phyloP scores from a whole-genome alignment of 2,888 invertebrate species.

The Sinelater perroti region DNA sequence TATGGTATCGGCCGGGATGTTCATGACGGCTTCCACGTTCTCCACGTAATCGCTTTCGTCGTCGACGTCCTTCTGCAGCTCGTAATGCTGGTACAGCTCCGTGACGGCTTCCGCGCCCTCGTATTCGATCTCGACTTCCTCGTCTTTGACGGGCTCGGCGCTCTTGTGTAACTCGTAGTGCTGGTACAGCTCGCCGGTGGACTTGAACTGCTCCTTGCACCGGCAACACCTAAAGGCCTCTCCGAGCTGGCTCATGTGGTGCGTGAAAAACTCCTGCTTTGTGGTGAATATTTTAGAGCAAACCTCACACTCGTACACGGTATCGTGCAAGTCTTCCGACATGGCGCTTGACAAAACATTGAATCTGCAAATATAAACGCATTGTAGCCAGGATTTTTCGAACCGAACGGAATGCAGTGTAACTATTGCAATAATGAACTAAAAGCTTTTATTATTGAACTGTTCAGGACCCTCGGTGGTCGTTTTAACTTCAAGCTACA shows the following conservation, averaged over 20 bases:
- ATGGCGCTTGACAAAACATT: conserved; percentile 36
- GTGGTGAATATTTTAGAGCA: conserved; percentile 53
- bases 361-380: conserved; percentile 47
- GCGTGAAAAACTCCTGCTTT: conserved; percentile 52
- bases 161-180: conserved; percentile 55
- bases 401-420: too few relatives aligned
- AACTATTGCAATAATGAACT: too few relatives aligned
- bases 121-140: conserved; percentile 13
- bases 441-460: too few relatives aligned
- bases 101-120: conserved; percentile 20
- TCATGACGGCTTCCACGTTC: conserved; percentile 48
- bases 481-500: too few relatives aligned
- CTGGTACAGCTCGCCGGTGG: conserved; percentile 51
- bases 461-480: too few relatives aligned
- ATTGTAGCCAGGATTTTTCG: conserved; percentile 10
- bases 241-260: conserved; percentile 53
- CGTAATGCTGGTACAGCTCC: conserved; percentile 56
- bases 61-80: conserved; percentile 50
- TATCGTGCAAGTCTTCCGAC: conserved; percentile 23
- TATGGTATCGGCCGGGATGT: conserved; percentile 41
- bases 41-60: conserved; percentile 39
- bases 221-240: conserved; percentile 54
- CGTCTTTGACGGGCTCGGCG: conserved; percentile 38
- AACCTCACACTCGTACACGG: conserved; percentile 55
- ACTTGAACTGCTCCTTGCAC: conserved; percentile 51